phyloP scores from a whole-genome alignment of 2,888 invertebrate genomes.

The Stictocephala bisonia region DNA sequence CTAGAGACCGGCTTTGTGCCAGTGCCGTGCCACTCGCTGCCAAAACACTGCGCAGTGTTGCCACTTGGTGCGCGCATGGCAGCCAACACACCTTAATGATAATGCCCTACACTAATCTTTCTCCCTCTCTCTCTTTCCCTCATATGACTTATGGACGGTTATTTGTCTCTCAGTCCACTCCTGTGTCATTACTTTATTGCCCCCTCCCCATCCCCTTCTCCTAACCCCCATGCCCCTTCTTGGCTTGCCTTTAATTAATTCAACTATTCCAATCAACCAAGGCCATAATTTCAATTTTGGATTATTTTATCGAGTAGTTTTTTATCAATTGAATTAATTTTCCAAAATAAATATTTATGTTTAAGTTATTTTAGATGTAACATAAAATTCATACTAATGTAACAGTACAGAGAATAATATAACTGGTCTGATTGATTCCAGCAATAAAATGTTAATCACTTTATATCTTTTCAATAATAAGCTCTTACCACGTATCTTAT shows the following conservation, averaged over 20 bases:
- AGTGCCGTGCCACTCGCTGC: slow-evolving; percentile 30
- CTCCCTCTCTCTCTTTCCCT: slow-evolving; percentile 39
- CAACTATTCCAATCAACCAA: slow-evolving; percentile 35
- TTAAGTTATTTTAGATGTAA: too few species aligned
- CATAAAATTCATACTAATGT: too few species aligned
- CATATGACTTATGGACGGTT: slow-evolving; percentile 43
- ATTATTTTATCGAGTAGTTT: too few species aligned
- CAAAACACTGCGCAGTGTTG: slow-evolving; percentile 37
- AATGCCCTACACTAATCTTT: slow-evolving; percentile 46
- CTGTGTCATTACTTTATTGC: slow-evolving; percentile 43
- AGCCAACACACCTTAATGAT: slow-evolving; percentile 46
- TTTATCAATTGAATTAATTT: too few species aligned
- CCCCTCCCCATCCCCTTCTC: slow-evolving; percentile 25
- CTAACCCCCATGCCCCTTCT: background rate
- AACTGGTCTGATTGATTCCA: too few species aligned
- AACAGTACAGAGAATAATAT: too few species aligned
- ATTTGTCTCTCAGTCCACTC: slow-evolving; percentile 39
- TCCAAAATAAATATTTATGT: too few species aligned
- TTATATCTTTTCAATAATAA: too few species aligned
- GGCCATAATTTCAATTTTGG: slow-evolving; percentile 37
- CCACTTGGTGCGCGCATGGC: slow-evolving; percentile 39
- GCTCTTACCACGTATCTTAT: too few species aligned
- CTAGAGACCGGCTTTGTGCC: slow-evolving; percentile 24
- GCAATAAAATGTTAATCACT: too few species aligned
- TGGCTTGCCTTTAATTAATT: slow-evolving; percentile 39